Conservation (phyloP, 2,797 vertebrate genomes). For the Halcyon badia region DNA sequence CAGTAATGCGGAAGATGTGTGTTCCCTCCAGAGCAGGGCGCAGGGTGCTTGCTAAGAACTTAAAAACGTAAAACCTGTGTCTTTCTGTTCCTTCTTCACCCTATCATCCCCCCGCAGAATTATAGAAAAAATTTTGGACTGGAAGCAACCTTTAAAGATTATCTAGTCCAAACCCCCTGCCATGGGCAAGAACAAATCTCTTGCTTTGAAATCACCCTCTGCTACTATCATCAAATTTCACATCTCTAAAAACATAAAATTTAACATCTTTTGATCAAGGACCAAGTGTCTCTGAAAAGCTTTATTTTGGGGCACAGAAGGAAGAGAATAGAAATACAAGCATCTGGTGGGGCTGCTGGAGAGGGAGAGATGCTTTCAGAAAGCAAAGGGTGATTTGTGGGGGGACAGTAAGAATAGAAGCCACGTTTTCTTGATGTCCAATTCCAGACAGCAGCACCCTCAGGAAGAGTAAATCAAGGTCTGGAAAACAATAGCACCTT, state of each 20-base stretch:
- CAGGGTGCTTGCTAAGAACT: background rate
- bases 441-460: background rate
- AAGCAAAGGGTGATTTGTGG: background rate
- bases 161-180: background rate
- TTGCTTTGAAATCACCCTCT: background rate
- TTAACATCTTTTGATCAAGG: background rate
- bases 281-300: background rate
- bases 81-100: background rate
- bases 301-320: background rate
- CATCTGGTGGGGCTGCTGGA: background rate
- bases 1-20: background rate
- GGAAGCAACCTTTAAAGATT: background rate
- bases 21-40: background rate
- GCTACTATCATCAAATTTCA: background rate
- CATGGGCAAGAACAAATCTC: background rate
- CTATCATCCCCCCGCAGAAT: background rate
- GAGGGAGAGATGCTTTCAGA: background rate
- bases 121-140: background rate
- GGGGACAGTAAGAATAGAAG: background rate
- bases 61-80: background rate
- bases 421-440: background rate
- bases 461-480: conserved; percentile 18
- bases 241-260: background rate
- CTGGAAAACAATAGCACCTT: conserved; percentile 5
- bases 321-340: background rate